A percentile compares a stretch with the other conserved stretches of the same genome.
Conservation (phyloP, 2,113 vertebrate genomes). For the Pongo pygmaeus region DNA sequence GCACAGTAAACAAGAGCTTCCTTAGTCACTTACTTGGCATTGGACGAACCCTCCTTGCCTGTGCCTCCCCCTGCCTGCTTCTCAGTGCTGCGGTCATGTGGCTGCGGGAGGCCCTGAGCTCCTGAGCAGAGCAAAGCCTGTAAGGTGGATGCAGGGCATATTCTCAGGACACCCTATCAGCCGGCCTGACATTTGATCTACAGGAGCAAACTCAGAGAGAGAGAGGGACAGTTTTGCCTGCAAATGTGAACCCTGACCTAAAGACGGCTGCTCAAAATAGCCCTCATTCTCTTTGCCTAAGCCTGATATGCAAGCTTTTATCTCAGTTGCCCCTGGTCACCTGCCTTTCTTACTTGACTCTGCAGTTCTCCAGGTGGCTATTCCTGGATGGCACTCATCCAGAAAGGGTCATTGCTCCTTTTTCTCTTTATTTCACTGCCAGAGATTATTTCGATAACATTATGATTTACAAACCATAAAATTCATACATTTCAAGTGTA, state of each 20-base stretch:
- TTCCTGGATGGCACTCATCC: not conserved
- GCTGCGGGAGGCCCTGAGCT: not conserved
- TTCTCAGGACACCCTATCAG: not conserved
- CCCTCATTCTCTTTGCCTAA: not conserved
- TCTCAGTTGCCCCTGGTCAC: not conserved
- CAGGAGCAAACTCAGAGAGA: not conserved
- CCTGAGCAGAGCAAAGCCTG: not conserved
- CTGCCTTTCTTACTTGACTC: not conserved
- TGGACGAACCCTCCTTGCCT: not conserved
- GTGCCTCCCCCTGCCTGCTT: not conserved
- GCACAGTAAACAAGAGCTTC: not conserved
- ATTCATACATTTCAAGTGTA: not conserved
- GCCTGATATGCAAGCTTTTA: not conserved
- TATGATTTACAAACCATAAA: not conserved
- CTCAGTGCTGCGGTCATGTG: rapidly evolving
- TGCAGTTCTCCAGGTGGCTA: not conserved
- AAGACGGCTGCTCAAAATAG: constrained; percentile 14
- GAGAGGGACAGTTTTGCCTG: not conserved
- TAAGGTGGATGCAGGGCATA: not conserved
- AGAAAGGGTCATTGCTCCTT: not conserved
- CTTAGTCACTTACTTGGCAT: not conserved
- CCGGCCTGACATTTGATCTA: not conserved
- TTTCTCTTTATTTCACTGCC: not conserved
- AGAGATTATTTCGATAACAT: not conserved
- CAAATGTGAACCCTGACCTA: not conserved